phyloP scores from a whole-genome alignment of 30 jellyfish, hydroid and myxozoan species.

The Hydra vulgaris region DNA sequence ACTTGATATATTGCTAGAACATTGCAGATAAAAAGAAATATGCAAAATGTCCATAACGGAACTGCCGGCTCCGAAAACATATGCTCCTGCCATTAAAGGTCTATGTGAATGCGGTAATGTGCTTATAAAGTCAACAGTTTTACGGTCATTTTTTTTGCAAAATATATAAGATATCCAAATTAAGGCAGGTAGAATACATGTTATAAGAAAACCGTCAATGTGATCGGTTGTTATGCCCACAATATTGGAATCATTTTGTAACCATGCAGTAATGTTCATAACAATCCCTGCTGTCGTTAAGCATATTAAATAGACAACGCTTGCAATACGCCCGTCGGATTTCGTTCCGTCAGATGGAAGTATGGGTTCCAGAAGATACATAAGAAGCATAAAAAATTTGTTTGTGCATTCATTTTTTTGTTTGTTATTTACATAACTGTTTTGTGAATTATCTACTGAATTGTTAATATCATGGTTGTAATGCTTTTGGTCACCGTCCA shows the following conservation, averaged over 20 bases:
- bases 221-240: conserved; percentile 88
- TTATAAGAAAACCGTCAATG: conserved; percentile 89
- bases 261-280: conserved; percentile 83
- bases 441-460: conserved; percentile 1
- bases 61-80: conserved; percentile 95
- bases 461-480: conserved; percentile 10
- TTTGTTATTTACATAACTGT: background rate
- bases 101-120: conserved; percentile 85
- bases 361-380: conserved; percentile 76
- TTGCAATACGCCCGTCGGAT: conserved; percentile 90
- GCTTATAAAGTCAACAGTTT: conserved; percentile 87
- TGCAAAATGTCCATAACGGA: conserved; percentile 83
- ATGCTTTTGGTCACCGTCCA: conserved; percentile 11
- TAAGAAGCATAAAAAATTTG: conserved; percentile 33
- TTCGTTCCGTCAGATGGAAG: conserved; percentile 86
- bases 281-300: conserved; percentile 94
- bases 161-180: conserved; percentile 74
- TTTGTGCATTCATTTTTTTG: conserved; percentile 13
- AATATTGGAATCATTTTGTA: conserved; percentile 58
- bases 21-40: conserved; percentile 62
- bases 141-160: conserved; percentile 87
- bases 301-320: conserved; percentile 80
- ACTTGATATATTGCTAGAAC: conserved; percentile 54
- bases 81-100: conserved; percentile 93
- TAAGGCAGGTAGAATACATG: conserved; percentile 90